Evolutionary conservation across 2,113 vertebrate species (phyloP).

Genomic region (Todiramphus saurophagus): DNA sequence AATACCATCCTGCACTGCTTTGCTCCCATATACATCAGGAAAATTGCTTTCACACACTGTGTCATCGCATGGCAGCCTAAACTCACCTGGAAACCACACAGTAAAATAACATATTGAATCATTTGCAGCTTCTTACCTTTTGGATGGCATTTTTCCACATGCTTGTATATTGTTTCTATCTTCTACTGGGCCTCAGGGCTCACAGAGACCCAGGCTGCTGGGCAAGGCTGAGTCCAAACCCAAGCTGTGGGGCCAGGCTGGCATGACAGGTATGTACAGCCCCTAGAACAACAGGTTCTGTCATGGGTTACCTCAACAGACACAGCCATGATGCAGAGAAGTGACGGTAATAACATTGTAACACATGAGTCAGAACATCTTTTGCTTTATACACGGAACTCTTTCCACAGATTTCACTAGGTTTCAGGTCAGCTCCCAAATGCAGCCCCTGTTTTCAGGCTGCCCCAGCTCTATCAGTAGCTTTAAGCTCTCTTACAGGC

Average conservation of each 20-base stretch:
- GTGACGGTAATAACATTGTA: not conserved
- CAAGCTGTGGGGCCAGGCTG: accelerated
- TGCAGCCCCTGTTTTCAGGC: not conserved
- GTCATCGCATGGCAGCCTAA: not conserved
- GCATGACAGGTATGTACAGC: accelerated
- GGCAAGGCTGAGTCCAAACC: not conserved
- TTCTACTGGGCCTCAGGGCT: not conserved
- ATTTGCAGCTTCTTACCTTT: not conserved
- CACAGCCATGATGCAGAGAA: not conserved
- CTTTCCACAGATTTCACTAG: not conserved
- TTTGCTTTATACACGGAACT: accelerated
- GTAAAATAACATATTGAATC: not conserved
- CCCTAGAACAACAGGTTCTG: not conserved
- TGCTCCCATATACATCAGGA: accelerated
- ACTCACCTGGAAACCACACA: not conserved
- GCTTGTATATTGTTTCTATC: not conserved
- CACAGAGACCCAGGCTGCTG: not conserved
- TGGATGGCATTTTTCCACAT: not conserved
- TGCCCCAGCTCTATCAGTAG: not conserved
- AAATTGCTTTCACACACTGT: not conserved
- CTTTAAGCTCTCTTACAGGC: not conserved
- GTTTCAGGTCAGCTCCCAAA: not conserved
- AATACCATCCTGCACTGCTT: accelerated
- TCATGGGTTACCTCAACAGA: not conserved
- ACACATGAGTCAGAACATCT: not conserved